phyloP scores from a whole-genome alignment of 2,113 vertebrate species.

The Drymodes brunneopygia region DNA sequence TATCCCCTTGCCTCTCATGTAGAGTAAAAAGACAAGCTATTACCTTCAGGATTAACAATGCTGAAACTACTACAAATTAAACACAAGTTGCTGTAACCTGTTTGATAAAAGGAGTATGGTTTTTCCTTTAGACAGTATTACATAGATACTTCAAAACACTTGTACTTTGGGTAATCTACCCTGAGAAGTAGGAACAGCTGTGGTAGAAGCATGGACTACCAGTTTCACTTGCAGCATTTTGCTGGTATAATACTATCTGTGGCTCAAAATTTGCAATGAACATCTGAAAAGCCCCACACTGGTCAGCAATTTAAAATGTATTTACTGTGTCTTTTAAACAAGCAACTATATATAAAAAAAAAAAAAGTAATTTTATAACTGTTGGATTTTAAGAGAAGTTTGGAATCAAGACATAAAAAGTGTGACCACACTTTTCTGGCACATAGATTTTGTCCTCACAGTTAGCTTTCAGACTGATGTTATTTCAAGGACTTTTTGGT shows the following conservation, averaged over 20 bases:
- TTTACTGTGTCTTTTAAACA: neutral
- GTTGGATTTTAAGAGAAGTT: neutral
- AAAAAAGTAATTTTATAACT: neutral
- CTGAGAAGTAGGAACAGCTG: neutral
- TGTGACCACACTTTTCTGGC: rapidly evolving
- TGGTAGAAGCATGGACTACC: neutral
- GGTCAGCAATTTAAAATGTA: neutral
- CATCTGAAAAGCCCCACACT: neutral
- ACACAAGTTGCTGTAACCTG: neutral
- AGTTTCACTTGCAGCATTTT: neutral
- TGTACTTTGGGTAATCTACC: neutral
- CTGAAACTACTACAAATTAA: neutral
- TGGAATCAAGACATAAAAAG: neutral
- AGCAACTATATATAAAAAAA: neutral
- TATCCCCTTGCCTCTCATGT: neutral
- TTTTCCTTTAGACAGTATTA: neutral
- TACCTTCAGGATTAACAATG: neutral
- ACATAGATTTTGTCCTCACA: rapidly evolving
- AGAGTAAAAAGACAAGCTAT: neutral
- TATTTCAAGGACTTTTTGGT: neutral
- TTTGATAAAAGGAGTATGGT: neutral
- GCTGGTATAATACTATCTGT: neutral
- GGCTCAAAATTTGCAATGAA: neutral
- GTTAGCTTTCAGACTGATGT: neutral
- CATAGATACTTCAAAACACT: neutral